Evolutionary conservation across 1,140 invertebrate genomes (phyloP).

Genomic region (Drosophila sechellia): DNA sequence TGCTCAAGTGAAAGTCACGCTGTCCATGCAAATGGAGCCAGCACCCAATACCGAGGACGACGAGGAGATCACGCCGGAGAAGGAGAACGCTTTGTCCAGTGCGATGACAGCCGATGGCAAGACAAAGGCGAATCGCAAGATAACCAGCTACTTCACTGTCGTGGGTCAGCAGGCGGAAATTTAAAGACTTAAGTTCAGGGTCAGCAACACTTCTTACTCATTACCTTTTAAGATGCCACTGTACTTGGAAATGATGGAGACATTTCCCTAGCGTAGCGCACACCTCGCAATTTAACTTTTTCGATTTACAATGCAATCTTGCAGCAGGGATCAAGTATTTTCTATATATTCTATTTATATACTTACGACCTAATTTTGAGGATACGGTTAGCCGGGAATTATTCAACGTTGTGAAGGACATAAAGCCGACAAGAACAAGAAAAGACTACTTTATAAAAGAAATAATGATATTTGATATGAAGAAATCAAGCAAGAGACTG

Average conservation of each 20-base stretch:
- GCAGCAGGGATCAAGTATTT: conserved; percentile 79
- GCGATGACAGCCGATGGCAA: conserved; percentile 37
- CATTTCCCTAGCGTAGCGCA: conserved; percentile 48
- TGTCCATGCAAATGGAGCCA: conserved; percentile 77
- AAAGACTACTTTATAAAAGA: conserved; percentile 79
- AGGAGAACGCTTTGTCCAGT: conserved; percentile 69
- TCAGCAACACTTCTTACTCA: conserved; percentile 65
- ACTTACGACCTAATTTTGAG: conserved; percentile 29
- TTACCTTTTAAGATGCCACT: conserved; percentile 64
- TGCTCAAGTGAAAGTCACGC: conserved; percentile 70
- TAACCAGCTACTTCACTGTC: conserved; percentile 78
- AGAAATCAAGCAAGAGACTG: conserved; percentile 64
- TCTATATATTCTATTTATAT: conserved; percentile 50
- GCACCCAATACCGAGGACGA: conserved; percentile 39
- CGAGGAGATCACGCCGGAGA: conserved; percentile 63
- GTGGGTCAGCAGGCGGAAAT: conserved; percentile 79
- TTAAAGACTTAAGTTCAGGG: conserved; percentile 74
- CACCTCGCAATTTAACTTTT: conserved; percentile 60
- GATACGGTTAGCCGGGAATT: conserved; percentile 16
- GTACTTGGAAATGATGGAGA: conserved; percentile 60
- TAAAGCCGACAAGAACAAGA: conserved; percentile 48
- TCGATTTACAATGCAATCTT: conserved; percentile 57
- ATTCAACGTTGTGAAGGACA: conserved; percentile 29
- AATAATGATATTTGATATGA: conserved; percentile 54
- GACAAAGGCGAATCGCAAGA: conserved; percentile 71